Percentiles rank a stretch among this genome's conserved stretches.
Evolutionary conservation across 2,113 vertebrate species (phyloP).

Genomic region (Halcyon senegalensis): DNA sequence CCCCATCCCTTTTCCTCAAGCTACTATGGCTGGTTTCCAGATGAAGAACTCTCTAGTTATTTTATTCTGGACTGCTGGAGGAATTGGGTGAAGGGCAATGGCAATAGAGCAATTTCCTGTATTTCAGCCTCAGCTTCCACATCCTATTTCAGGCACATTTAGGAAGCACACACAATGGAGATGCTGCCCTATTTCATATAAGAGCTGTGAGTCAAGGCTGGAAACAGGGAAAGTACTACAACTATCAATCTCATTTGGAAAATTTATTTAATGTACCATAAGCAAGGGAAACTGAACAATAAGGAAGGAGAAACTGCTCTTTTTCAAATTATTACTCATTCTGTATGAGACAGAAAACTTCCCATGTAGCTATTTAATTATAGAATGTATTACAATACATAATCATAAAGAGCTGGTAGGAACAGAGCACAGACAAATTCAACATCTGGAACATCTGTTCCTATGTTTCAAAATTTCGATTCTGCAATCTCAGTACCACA

Average conservation of each 20-base stretch:
- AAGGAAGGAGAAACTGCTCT: not conserved
- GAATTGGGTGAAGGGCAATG: not conserved
- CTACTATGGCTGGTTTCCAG: not conserved
- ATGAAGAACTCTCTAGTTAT: not conserved
- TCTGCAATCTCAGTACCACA: not conserved
- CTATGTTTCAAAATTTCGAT: not conserved
- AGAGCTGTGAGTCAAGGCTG: not conserved
- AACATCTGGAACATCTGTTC: not conserved
- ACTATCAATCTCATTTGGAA: not conserved
- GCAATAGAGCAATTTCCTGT: not conserved
- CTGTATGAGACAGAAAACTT: not conserved
- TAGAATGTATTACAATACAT: not conserved
- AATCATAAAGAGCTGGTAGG: not conserved
- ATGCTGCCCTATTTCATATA: not conserved
- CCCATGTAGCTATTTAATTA: not conserved
- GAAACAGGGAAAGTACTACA: not conserved
- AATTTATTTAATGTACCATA: not conserved
- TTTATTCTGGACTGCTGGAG: not conserved
- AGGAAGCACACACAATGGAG: not conserved
- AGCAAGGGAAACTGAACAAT: not conserved
- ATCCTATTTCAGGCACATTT: not conserved
- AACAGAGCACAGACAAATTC: not conserved
- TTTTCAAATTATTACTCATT: not conserved
- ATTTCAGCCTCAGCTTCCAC: not conserved
- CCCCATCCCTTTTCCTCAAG: not conserved